phyloP scores from a whole-genome alignment of 1,140 invertebrate species.

The Drosophila cardini region DNA sequence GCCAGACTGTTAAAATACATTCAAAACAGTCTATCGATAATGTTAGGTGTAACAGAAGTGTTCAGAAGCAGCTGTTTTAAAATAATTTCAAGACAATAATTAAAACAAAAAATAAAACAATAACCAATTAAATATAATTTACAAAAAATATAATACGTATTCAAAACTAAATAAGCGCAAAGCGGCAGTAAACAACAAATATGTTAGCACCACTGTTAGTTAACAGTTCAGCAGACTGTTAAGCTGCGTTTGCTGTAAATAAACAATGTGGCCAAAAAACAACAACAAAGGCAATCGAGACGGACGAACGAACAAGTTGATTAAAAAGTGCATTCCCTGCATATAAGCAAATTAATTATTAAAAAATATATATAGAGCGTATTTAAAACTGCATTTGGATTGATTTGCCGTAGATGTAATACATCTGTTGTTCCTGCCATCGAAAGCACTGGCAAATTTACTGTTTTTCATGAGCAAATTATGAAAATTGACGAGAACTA shows the following conservation, averaged over 20 bases:
- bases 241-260: slow-evolving; percentile 21
- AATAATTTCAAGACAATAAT: not conserved
- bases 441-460: slow-evolving; percentile 6
- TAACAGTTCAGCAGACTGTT: slow-evolving; percentile 33
- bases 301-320: slow-evolving; percentile 17
- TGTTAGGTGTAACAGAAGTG: not conserved
- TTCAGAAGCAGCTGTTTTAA: not conserved
- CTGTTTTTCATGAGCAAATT: slow-evolving; percentile 15
- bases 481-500: slow-evolving; percentile 38
- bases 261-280: slow-evolving; percentile 35
- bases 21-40: not conserved
- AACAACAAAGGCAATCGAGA: slow-evolving; percentile 33
- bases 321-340: slow-evolving; percentile 26
- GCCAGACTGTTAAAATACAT: slow-evolving; percentile 12
- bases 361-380: slow-evolving; percentile 3
- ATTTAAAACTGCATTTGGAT: slow-evolving; percentile 11
- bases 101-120: not conserved
- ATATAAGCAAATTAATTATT: slow-evolving; percentile 17
- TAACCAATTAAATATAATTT: not conserved
- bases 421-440: slow-evolving; percentile 1
- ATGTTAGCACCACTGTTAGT: slow-evolving; percentile 2
- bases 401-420: slow-evolving; percentile 23
- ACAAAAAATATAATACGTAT: not conserved
- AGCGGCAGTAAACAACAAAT: not conserved
- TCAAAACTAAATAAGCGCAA: no score